These are phyloP conservation scores for Fulica atra DNA, from an alignment of 2,113 vertebrate species.

Conservation along the genomic window DNA sequence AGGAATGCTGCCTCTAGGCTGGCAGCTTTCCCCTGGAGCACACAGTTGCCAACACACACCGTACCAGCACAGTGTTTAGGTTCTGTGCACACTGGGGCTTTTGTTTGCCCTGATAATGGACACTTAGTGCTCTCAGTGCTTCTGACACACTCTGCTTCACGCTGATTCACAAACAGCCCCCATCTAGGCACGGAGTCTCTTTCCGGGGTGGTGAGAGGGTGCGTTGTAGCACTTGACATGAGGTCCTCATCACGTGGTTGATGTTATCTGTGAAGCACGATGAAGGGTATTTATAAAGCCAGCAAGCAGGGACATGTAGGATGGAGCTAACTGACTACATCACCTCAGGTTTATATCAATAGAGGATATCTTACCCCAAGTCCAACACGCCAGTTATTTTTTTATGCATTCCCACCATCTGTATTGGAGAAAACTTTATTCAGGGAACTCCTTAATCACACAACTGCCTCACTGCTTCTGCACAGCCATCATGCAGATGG, in stretches of 20 bases:
- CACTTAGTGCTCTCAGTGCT: constrained; percentile 14
- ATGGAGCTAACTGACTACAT: neutral
- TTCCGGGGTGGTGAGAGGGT: neutral
- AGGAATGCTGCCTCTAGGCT: neutral
- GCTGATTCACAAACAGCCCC: neutral
- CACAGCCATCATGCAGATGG: neutral
- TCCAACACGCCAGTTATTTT: neutral
- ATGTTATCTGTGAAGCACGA: neutral
- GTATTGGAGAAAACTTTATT: neutral
- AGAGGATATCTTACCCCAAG: neutral
- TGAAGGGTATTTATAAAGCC: neutral
- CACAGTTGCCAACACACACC: neutral
- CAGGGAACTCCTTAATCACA: neutral
- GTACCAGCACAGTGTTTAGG: neutral
- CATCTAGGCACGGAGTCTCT: neutral
- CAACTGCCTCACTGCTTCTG: neutral
- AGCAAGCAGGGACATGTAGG: neutral
- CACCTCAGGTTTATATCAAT: neutral
- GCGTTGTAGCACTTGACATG: neutral
- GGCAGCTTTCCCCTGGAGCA: constrained; percentile 1
- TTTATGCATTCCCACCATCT: neutral
- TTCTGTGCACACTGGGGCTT: constrained; percentile 32
- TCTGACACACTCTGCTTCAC: neutral
- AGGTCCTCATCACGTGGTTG: neutral
- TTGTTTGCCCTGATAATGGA: constrained; percentile 55